Base-by-base conservation (phyloP, 2,113 vertebrate genomes). In the Ophiodon elongatus region DNA sequence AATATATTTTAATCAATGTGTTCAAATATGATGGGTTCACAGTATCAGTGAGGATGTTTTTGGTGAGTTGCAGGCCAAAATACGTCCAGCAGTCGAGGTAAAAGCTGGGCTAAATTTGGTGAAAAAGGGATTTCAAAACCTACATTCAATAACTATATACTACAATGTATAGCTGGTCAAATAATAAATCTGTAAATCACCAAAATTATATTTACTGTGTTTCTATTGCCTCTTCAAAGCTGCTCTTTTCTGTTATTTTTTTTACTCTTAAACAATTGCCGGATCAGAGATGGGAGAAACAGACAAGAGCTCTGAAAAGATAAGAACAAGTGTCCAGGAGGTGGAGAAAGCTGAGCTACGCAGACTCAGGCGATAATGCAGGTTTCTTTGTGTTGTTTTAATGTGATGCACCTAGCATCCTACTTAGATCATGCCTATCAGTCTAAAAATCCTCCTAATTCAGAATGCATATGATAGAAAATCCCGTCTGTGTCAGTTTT, bases 401-500 rank as follows among this genome's bases (percentile, higher is more conserved):
- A 45, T 39, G n/a, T 8, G 33, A 35, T 23, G 39, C 41, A 66
- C 25, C n/a, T 15, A 21, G 15, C 27, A 57, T 63, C 57, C 27
- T 15, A 71, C 54, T 27, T 14, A 59, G 31, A 63, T 13, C 54
- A 59, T 35, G 52, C 31, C 35, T 80, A 54, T 64, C 54, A 33
- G 10, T 37, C 33, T 10, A 29, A 35, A 78, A 71, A 45, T 63
- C 39, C 77, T 35, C 66, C 63, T 76, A 14, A 84, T 76, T 72
- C 50, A 54, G 45, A 73, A 56, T 73, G 21, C 76, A 63, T 74
- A 75, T 39, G 43, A 76, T 52, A 62, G 73, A 71, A 67, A 76
- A 83, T 35, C 67, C 83, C 19, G 31, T 84, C 69, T 73, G 71
- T 81, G 73, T 87, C 60, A 73, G 69, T 84, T 85, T 87, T 80